phyloP scores from a whole-genome alignment of 2,113 vertebrate species.

The Corythoichthys intestinalis region DNA sequence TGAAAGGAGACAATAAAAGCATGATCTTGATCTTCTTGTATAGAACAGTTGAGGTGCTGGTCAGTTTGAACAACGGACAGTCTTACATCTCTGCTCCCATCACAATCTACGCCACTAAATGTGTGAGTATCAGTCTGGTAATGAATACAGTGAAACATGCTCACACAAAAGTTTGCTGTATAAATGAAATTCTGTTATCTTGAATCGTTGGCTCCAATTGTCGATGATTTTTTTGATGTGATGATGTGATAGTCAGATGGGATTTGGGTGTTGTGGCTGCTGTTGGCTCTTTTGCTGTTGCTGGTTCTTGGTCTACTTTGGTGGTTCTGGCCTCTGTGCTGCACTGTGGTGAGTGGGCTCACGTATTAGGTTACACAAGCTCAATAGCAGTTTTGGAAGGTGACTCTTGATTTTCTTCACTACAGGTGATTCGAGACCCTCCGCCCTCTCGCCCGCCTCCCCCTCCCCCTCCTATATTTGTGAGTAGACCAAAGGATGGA shows the following conservation, averaged over 20 bases:
- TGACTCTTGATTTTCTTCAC: conserved; percentile 4
- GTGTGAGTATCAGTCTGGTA: conserved; percentile 78
- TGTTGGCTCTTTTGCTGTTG: conserved; percentile 82
- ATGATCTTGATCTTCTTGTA: conserved; percentile 15
- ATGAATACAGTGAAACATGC: background rate
- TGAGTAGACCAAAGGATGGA: conserved; percentile 48
- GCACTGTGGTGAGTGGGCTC: conserved; percentile 78
- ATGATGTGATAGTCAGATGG: conserved; percentile 77
- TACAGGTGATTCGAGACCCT: conserved; percentile 91
- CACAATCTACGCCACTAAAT: conserved; percentile 81
- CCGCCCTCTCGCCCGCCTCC: conserved; percentile 78
- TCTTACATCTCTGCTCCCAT: conserved; percentile 83
- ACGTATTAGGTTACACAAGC: background rate
- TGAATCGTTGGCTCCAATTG: background rate
- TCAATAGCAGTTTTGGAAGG: background rate
- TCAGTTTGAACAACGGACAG: conserved; percentile 86
- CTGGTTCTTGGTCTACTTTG: conserved; percentile 79
- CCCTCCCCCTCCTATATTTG: conserved; percentile 78
- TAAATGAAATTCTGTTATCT: background rate
- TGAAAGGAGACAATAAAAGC: background rate
- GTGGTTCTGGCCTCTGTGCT: conserved; percentile 99
- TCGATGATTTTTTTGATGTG: background rate
- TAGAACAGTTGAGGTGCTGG: conserved; percentile 86
- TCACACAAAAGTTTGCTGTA: background rate
- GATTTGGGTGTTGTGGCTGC: conserved; percentile 75